Percentiles rank a stretch among this genome's conserved stretches.
phyloP scores from a whole-genome alignment of 2,888 invertebrate genomes.

The Lumbricus terrestris region DNA sequence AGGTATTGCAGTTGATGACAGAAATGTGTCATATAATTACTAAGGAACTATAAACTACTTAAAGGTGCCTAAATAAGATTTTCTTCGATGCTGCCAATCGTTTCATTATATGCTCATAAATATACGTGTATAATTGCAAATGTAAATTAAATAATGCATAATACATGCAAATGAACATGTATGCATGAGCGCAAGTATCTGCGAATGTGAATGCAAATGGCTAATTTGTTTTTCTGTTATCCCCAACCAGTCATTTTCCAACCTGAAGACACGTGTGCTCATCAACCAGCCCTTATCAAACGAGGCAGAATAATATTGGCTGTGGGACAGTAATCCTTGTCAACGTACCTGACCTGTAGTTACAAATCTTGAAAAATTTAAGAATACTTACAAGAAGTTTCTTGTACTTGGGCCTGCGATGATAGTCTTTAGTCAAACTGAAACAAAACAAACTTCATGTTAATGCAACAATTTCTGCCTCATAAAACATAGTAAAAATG shows the following conservation, averaged over 20 bases:
- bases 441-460: not conserved
- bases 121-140: too few species aligned
- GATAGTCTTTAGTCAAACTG: slow-evolving; percentile 85
- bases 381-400: slow-evolving; percentile 65
- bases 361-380: not conserved
- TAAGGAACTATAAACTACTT: too few species aligned
- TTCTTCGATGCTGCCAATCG: too few species aligned
- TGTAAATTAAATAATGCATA: too few species aligned
- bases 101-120: too few species aligned
- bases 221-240: not conserved
- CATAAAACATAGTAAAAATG: not conserved
- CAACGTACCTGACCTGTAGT: not conserved
- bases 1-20: too few species aligned
- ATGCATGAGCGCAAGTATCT: too few species aligned
- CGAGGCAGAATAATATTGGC: not conserved
- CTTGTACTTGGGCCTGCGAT: slow-evolving; percentile 88
- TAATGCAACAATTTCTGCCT: not conserved
- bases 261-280: not conserved
- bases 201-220: not conserved
- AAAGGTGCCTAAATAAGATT: too few species aligned
- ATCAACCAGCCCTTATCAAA: not conserved
- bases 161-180: too few species aligned
- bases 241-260: not conserved
- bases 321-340: not conserved
- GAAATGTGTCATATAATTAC: too few species aligned